Base-by-base conservation (phyloP, 92 coral and sea anemone genomes). In the Phenganax marumi region DNA sequence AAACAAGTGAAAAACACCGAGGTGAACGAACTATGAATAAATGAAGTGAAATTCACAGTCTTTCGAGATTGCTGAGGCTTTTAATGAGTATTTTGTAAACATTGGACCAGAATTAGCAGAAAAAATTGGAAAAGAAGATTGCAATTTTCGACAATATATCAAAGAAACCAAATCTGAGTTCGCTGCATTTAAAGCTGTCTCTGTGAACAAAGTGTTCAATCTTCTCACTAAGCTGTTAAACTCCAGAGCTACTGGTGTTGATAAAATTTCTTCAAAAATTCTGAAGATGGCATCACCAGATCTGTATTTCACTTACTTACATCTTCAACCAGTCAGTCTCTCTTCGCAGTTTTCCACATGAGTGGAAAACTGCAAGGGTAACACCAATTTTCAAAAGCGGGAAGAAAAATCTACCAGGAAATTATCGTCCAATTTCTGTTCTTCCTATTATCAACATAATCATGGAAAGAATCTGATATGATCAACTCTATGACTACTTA, bases 351-450 rank as follows among this genome's bases (percentile, higher is more conserved):
- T 85, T 85, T 70, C 87, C 87, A 18, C 10, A 55, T 43, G 87
- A 84, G 25, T 84, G 87, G 87, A 75, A 73, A 60, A 43, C 56
- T 39, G 87, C 87, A 18, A 74, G 87, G 51, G 57, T 84, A 24
- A 54, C 62, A 16, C 88, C 77, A 8, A 66, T 85, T 62, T 78
- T 46, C n/a, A n/a, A n/a, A n/a, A n/a, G n/a, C n/a, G n/a, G n/a
- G n/a, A n/a, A n/a, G n/a, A n/a, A n/a, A n/a, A n/a, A n/a, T n/a
- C n/a, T n/a, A n/a, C 47, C 76, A 55, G 25, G 77, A 58, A 75
- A 83, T 43, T 83, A 83, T 75, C 57, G 86, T 12, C 86, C 86
- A 43, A 84, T 75, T 84, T 75, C 83, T 24, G 50, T 84, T 49
- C 46, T 84, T 26, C 87, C 75, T 17, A 75, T 52, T 18, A 75